These are phyloP conservation scores for Andrena praecox DNA, from an alignment of 2,888 invertebrate species.

Conservation along the genomic window DNA sequence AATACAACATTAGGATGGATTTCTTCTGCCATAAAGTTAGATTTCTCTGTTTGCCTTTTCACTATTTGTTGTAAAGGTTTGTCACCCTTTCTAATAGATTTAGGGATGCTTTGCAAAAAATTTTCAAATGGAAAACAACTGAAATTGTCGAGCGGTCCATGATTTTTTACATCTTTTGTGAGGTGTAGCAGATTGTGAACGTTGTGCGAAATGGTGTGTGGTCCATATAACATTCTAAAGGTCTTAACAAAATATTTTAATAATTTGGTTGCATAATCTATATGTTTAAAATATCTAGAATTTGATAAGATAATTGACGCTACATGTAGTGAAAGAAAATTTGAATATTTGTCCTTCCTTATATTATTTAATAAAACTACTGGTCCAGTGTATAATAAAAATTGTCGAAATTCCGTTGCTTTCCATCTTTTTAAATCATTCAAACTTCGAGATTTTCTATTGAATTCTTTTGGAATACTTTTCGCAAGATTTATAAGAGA, in stretches of 20 bases:
- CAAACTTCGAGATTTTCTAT: too few relatives aligned
- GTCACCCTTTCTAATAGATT: too few relatives aligned
- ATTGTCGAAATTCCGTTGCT: too few relatives aligned
- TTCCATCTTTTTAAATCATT: too few relatives aligned
- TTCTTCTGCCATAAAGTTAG: not conserved
- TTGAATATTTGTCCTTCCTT: not conserved
- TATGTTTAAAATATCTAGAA: not conserved
- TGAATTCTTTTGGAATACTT: too few relatives aligned
- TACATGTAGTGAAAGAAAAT: conserved; percentile 13
- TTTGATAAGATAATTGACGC: not conserved
- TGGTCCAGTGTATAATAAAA: too few relatives aligned
- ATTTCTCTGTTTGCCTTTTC: not conserved
- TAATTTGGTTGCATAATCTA: not conserved
- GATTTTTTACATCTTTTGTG: not conserved
- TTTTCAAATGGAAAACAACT: not conserved
- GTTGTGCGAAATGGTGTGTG: not conserved
- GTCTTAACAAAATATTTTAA: not conserved
- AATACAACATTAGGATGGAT: not conserved
- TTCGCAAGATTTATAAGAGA: too few relatives aligned
- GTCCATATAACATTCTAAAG: not conserved
- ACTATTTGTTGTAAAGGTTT: not conserved
- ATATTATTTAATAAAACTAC: too few relatives aligned
- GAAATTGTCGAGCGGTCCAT: conserved; percentile 1
- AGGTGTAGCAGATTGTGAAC: not conserved
- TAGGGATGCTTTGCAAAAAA: too few relatives aligned